These are phyloP conservation scores for Dorcus hopei DNA, from an alignment of 2,888 invertebrate species.

Conservation along the genomic window DNA sequence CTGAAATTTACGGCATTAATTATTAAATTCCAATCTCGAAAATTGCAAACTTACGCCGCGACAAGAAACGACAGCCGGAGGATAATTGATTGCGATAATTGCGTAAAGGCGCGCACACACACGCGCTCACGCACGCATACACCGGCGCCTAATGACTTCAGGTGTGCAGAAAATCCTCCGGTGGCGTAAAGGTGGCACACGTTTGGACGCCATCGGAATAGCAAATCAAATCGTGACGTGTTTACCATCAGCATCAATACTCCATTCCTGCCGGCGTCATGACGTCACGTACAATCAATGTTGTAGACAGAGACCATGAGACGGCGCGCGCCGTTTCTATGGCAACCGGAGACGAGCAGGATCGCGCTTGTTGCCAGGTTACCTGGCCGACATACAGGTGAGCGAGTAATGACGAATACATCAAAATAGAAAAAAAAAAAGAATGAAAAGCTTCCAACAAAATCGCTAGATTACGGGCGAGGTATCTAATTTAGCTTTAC, in stretches of 20 bases:
- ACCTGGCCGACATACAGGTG: slow-evolving; percentile 14
- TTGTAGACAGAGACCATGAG: slow-evolving; percentile 21
- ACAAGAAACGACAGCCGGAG: no score
- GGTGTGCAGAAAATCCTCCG: no score
- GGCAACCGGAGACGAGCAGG: slow-evolving; percentile 9
- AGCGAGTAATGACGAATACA: neutral
- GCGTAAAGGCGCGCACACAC: no score
- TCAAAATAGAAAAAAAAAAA: neutral
- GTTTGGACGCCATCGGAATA: slow-evolving; percentile 23
- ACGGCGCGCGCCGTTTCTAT: slow-evolving; percentile 15
- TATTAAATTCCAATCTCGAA: no score
- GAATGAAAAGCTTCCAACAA: no score
- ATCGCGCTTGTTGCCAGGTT: slow-evolving; percentile 17
- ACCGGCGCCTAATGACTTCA: no score
- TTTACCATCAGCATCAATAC: slow-evolving; percentile 21
- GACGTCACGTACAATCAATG: slow-evolving; percentile 27
- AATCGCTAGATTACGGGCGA: no score
- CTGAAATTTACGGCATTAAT: no score
- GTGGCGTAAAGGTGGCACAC: slow-evolving; percentile 19
- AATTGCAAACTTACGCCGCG: no score
- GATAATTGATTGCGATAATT: no score
- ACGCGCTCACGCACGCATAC: no score
- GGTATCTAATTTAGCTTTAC: no score
- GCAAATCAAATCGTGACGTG: slow-evolving; percentile 25
- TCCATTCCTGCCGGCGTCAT: slow-evolving; percentile 22